A percentile compares a stretch with the other conserved stretches of the same genome.
Conservation (phyloP, 2,888 invertebrate species). For the Drosophila peninsularis region DNA sequence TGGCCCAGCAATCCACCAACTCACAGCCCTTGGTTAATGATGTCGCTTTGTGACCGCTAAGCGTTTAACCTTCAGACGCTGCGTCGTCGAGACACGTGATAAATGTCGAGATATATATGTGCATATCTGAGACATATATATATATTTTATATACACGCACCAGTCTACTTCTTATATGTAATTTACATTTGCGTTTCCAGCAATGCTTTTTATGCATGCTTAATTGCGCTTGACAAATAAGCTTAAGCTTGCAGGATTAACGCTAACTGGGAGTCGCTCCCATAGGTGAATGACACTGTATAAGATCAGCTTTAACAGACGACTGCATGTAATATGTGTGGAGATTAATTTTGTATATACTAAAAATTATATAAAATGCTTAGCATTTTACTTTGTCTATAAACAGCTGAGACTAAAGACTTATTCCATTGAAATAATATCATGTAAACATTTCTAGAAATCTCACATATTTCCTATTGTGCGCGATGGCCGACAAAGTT, state of each 20-base stretch:
- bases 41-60: constrained; percentile 77
- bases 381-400: background rate
- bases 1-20: constrained; percentile 15
- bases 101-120: too few species aligned
- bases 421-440: background rate
- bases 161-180: constrained; percentile 14
- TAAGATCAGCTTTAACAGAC: background rate
- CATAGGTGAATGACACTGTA: constrained; percentile 29
- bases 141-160: constrained; percentile 9
- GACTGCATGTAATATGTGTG: background rate
- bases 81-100: constrained; percentile 43
- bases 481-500: constrained; percentile 45
- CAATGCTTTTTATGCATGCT: constrained; percentile 44
- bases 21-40: constrained; percentile 64
- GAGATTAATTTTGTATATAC: too few species aligned
- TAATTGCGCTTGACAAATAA: constrained; percentile 62
- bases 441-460: constrained; percentile 37
- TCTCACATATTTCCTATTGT: constrained; percentile 33
- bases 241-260: constrained; percentile 66
- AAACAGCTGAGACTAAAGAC: constrained; percentile 10
- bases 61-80: constrained; percentile 69
- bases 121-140: background rate
- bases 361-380: too few species aligned
- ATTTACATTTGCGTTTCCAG: constrained; percentile 60
- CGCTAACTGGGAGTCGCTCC: constrained; percentile 36